phyloP scores from a whole-genome alignment of 2,888 invertebrate genomes.

The Pilophorus perplexus region DNA sequence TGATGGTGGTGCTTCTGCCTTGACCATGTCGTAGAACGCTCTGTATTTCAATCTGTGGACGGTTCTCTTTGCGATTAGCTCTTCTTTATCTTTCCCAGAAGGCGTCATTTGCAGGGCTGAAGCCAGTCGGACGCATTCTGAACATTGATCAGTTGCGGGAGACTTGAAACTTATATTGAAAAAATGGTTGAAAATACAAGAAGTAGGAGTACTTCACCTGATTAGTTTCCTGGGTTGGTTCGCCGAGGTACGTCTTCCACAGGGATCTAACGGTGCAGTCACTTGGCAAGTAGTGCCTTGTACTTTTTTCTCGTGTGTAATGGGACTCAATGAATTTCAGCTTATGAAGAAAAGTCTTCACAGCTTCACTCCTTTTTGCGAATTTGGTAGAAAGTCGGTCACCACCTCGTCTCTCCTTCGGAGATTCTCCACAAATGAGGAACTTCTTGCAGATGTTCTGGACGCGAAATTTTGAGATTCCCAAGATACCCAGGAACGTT shows the following conservation, averaged over 20 bases:
- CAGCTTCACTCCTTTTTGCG: neutral
- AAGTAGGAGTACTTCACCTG: conserved; percentile 38
- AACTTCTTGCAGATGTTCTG: conserved; percentile 10
- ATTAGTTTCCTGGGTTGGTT: too few species aligned
- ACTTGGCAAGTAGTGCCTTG: conserved; percentile 2
- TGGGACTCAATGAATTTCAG: conserved; percentile 1
- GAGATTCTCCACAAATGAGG: neutral
- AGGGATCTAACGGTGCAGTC: neutral
- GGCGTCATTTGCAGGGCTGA: neutral
- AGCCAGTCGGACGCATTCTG: conserved; percentile 10
- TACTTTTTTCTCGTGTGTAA: conserved; percentile 11
- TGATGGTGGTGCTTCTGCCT: conserved; percentile 1
- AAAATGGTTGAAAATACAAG: conserved; percentile 33
- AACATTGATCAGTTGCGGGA: conserved; percentile 44
- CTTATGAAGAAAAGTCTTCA: neutral
- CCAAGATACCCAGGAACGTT: neutral
- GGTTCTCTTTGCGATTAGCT: neutral
- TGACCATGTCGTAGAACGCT: conserved; percentile 22
- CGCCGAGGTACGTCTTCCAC: neutral
- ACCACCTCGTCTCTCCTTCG: neutral
- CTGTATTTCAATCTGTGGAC: conserved; percentile 15
- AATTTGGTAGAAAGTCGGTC: neutral
- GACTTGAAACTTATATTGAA: conserved; percentile 43
- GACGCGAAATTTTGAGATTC: neutral
- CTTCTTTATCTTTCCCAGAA: conserved; percentile 10